Base-by-base conservation (phyloP, 2,888 invertebrate genomes). In the Standfussiana lucernea region DNA sequence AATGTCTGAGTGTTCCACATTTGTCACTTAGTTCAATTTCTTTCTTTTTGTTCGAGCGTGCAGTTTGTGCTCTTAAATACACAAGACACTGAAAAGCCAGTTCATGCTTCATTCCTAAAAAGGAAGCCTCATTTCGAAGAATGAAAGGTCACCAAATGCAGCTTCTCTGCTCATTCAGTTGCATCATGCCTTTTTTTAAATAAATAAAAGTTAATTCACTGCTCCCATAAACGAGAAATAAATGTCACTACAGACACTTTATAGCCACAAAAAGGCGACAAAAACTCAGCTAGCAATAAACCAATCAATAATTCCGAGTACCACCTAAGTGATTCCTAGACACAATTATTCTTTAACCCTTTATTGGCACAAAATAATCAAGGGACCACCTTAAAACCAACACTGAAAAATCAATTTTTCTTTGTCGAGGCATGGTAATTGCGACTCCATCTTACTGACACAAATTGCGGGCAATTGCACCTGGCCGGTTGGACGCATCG, bases 401-500 rank as follows among this genome's bases (percentile, higher is more conserved):
- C 94, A 94, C 93, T 93, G 93, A 92, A 94, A 94, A 94, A 95
- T 94, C 93, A 94, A 94, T 95, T 95, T 94, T 95, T 95, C 93
- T 92, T 92, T 90, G 91, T 90, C 93, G 89, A 90, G 95, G 93
- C 95, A 91, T 87, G 87, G 93, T 95, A 95, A 96, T 96, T 95
- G 95, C 93, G 85, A 86, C 88, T 86, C 90, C 88, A 82, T 87
- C 86, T 89, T 86, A 87, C 92, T 90, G 94, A 93, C 93, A 93
- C 94, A 95, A 95, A 95, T 96, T 95, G 94, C 93, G 84, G 88
- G 81, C 92, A 93, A 94, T 93, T 95, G 95, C 95, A 95, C 95
- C 96, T 95, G 95, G 92, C 89, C 86, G 89, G 87, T 88, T 84
- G 84, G 84, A 89, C 89, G 90, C 91, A 88, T 85, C 85, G 84